Evolutionary conservation across 2,797 vertebrate species (phyloP).

Genomic region (Parotocinclus haroldoi): DNA sequence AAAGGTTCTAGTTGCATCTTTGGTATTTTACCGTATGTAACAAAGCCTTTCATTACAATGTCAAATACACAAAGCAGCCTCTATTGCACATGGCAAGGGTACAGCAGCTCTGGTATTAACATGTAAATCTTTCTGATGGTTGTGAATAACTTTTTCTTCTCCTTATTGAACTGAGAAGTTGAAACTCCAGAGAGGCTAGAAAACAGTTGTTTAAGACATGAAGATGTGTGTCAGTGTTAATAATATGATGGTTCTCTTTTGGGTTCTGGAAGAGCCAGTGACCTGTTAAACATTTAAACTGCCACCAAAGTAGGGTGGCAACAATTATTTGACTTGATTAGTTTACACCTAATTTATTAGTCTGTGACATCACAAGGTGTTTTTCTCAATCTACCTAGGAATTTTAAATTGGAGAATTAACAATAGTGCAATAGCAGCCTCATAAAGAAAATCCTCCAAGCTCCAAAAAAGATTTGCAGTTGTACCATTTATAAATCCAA

Average conservation of each 20-base stretch:
- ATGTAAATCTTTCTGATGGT: neutral
- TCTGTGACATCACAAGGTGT: too few relatives aligned
- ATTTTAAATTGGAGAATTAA: too few relatives aligned
- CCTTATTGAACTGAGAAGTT: neutral
- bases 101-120: neutral
- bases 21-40: neutral
- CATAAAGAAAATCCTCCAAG: too few relatives aligned
- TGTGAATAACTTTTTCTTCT: conserved; percentile 1
- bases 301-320: too few relatives aligned
- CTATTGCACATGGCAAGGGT: too few relatives aligned
- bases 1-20: too few relatives aligned
- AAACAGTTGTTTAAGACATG: neutral
- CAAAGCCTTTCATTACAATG: neutral
- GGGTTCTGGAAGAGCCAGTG: conserved; percentile 28
- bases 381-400: too few relatives aligned
- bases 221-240: conserved; percentile 14
- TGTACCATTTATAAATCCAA: too few relatives aligned
- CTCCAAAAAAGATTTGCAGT: too few relatives aligned
- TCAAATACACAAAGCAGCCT: neutral
- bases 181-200: conserved; percentile 3
- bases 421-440: too few relatives aligned
- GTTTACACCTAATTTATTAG: too few relatives aligned
- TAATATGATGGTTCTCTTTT: conserved; percentile 26
- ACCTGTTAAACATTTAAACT: conserved; percentile 25
- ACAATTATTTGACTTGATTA: too few relatives aligned